Base-by-base conservation (phyloP, 2,888 invertebrate genomes). In the Smittia aterrima region DNA sequence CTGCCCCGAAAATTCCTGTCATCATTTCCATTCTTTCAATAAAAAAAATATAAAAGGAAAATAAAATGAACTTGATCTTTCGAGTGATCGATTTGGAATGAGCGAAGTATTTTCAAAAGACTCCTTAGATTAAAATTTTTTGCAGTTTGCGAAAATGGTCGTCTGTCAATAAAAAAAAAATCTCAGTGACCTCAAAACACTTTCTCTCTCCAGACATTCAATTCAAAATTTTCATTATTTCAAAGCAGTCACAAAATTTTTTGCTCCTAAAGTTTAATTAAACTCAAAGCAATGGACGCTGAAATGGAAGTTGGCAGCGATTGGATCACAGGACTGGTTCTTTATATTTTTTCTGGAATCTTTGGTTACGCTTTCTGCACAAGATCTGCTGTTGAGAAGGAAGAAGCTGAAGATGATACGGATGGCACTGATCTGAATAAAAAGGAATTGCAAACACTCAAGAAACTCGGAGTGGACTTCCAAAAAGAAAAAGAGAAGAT, bases 331-430 rank as follows among this genome's bases (percentile, higher is more conserved):
- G 13, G n/a, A 3, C n/a, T 47, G 47, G 47, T 47, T 13, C 47
- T 11, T 2, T 47, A 6, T 11, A n/a, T 47, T 6, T 47, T 47
- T 11, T 47, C 11, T n/a, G 47, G 47, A 47, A n/a, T n/a, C n/a
- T 47, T 47, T n/a, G 47, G 47, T n/a, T 47, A 47, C 47, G 47
- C 47, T 47, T 47, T 6, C 16, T 47, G 47, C 47, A 47, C 47
- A 4, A 2, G 47, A 47, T 2, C 2, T n/a, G 47, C 47, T 11
- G 3, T 4, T 6, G 47, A 6, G 6, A 32, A 32, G 9, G 32
- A 32, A 3, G 47, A 47, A 11, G 3, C 47, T n/a, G 38, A 38
- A 38, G 16, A 13, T n/a, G 13, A 13, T 13, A n/a, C 11, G 4
- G 47, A 47, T 11, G n/a, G 2, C 3, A n/a, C 13, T 2, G 47